These are phyloP conservation scores for Hemistola chrysoprasaria DNA, from an alignment of 2,888 invertebrate genomes.

Conservation along the genomic window DNA sequence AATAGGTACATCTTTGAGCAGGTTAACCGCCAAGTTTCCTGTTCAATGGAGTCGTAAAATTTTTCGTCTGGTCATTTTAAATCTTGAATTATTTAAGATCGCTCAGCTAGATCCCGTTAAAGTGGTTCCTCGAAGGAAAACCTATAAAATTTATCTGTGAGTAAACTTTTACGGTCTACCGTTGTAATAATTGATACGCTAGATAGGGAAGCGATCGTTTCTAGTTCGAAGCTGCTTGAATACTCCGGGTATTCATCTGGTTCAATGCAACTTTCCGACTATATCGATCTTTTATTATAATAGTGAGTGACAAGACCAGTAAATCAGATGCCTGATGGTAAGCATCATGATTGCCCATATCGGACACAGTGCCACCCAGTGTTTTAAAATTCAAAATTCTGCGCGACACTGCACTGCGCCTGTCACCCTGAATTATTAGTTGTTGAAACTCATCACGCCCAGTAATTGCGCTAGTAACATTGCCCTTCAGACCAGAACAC, in stretches of 20 bases:
- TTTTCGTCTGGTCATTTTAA: constrained; percentile 16
- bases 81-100: constrained; percentile 19
- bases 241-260: constrained; percentile 11
- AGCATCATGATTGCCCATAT: too few relatives aligned
- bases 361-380: too few relatives aligned
- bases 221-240: constrained; percentile 21
- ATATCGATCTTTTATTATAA: too few relatives aligned
- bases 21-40: background rate
- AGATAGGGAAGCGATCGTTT: constrained; percentile 36
- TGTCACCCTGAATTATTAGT: too few relatives aligned
- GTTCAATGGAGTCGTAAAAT: constrained; percentile 13
- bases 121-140: constrained; percentile 29
- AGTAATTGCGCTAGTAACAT: too few relatives aligned
- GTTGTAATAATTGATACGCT: constrained; percentile 43
- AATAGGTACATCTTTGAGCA: background rate
- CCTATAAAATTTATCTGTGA: constrained; percentile 40
- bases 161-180: constrained; percentile 39
- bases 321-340: too few relatives aligned
- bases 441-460: too few relatives aligned
- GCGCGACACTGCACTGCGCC: too few relatives aligned
- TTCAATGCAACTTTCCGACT: constrained; percentile 4
- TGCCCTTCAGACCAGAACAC: too few relatives aligned
- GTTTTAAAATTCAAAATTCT: too few relatives aligned
- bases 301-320: too few relatives aligned
- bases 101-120: constrained; percentile 16